Evolutionary conservation across 2,113 vertebrate species (phyloP).

Genomic region (Empidonax alnorum): DNA sequence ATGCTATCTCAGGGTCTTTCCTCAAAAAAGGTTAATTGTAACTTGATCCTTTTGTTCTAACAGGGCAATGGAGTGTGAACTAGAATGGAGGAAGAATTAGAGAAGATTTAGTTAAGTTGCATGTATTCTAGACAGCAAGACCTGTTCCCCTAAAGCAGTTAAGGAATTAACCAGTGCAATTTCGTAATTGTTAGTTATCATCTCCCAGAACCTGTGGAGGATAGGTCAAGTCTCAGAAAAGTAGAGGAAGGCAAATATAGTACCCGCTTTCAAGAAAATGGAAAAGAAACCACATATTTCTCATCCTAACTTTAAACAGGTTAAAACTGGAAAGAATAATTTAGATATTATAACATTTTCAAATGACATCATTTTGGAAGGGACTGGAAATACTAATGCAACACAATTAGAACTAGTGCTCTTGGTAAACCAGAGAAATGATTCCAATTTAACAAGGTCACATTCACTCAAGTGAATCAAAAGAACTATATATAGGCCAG

Average conservation of each 20-base stretch:
- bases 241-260: neutral
- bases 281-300: neutral
- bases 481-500: neutral
- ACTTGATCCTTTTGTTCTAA: constrained; percentile 14
- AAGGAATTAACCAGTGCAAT: constrained; percentile 24
- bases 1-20: neutral
- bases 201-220: neutral
- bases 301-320: neutral
- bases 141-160: neutral
- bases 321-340: neutral
- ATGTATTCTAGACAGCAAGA: neutral
- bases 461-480: neutral
- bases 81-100: constrained; percentile 8
- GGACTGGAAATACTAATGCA: neutral
- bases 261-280: neutral
- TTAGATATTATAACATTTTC: neutral
- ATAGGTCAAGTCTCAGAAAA: constrained; percentile 7
- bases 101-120: constrained; percentile 1
- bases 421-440: neutral
- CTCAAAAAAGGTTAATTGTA: constrained; percentile 27
- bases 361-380: neutral
- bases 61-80: neutral
- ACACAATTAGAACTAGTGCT: neutral
- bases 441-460: neutral
- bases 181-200: constrained; percentile 12